Conservation (phyloP, 2,797 vertebrate genomes). For the Anguilla obscura region DNA sequence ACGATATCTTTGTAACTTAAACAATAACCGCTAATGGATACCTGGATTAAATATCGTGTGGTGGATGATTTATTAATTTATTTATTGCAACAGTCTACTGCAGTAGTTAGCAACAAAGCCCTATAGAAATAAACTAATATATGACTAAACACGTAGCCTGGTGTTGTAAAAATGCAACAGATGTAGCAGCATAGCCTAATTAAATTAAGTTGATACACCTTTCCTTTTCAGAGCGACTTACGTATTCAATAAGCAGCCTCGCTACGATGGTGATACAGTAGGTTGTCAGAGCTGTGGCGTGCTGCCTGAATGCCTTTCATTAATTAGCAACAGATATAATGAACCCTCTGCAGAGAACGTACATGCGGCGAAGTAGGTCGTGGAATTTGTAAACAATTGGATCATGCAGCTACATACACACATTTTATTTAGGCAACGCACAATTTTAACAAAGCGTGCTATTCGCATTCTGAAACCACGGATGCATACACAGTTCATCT, state of each 20-base stretch:
- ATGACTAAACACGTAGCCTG: not conserved
- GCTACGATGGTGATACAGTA: not conserved
- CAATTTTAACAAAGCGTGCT: not conserved
- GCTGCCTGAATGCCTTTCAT: not conserved
- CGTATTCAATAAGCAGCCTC: not conserved
- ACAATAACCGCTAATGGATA: not conserved
- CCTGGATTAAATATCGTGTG: not conserved
- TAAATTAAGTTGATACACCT: not conserved
- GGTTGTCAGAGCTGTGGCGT: not conserved
- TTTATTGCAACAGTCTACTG: not conserved
- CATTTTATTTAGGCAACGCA: not conserved
- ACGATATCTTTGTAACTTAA: not conserved
- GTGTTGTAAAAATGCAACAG: not conserved
- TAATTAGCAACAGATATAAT: not conserved
- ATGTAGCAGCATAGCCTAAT: not conserved
- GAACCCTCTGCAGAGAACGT: not conserved
- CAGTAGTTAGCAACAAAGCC: not conserved
- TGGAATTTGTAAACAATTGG: not conserved
- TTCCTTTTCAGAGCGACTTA: not conserved
- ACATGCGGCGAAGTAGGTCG: not conserved
- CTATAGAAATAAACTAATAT: not conserved
- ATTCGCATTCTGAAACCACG: conserved; percentile 12
- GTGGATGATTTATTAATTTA: not conserved
- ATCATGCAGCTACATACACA: not conserved
- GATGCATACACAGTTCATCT: conserved; percentile 48